These are phyloP conservation scores for Eupristina koningsbergeri DNA, from an alignment of 1,140 invertebrate genomes.

Conservation along the genomic window DNA sequence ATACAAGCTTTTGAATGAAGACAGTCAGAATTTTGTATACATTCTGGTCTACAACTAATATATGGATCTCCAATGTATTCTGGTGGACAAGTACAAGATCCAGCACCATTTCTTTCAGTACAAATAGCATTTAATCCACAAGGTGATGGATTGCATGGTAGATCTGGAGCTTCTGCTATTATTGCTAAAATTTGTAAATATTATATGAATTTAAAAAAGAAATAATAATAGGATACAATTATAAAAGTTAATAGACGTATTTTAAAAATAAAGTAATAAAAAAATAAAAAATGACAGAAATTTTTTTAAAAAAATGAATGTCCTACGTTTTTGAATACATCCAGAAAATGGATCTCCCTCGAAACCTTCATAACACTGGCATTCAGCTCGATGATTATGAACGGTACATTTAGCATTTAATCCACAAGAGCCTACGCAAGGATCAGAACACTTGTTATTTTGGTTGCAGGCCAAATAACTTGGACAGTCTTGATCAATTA, in stretches of 20 bases:
- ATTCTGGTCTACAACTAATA: conserved; percentile 84
- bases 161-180: conserved; percentile 59
- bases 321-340: conserved; percentile 79
- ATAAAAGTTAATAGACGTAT: not conserved
- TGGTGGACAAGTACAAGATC: conserved; percentile 85
- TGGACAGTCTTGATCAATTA: conserved; percentile 86
- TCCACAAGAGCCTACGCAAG: conserved; percentile 87
- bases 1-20: conserved; percentile 82
- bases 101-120: conserved; percentile 82
- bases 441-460: conserved; percentile 84
- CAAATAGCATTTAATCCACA: conserved; percentile 88
- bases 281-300: no score
- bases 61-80: conserved; percentile 90
- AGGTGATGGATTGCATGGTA: conserved; percentile 87
- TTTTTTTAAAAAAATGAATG: no score
- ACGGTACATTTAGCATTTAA: conserved; percentile 85
- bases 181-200: conserved; percentile 17
- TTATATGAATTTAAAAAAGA: not conserved
- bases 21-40: conserved; percentile 87
- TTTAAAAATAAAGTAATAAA: no score
- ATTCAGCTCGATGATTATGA: conserved; percentile 84
- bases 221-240: not conserved
- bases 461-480: conserved; percentile 84
- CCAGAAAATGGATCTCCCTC: conserved; percentile 88
- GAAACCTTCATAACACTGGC: conserved; percentile 82